phyloP scores from a whole-genome alignment of 2,797 vertebrate genomes.

The Melanotaenia parkinsoni region DNA sequence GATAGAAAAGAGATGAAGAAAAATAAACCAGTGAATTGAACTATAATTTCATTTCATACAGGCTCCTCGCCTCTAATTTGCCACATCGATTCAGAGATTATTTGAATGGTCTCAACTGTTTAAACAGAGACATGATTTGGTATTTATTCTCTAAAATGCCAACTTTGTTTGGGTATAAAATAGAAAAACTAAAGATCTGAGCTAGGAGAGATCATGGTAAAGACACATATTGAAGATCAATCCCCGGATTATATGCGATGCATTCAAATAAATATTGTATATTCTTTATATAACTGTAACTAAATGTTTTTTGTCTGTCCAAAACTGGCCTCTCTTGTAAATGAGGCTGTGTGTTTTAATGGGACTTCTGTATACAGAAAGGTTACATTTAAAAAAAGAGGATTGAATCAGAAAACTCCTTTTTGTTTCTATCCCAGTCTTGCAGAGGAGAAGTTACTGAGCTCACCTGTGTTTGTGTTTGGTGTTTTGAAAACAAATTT shows the following conservation, averaged over 20 bases:
- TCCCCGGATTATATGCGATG: background rate
- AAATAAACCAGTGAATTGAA: constrained; percentile 3
- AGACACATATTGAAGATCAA: background rate
- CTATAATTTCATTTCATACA: background rate
- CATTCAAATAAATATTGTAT: background rate
- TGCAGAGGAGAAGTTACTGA: background rate
- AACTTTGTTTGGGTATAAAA: background rate
- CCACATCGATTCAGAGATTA: background rate
- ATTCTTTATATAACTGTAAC: too few relatives aligned
- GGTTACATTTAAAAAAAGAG: too few relatives aligned
- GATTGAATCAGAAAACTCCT: background rate
- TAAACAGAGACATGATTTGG: background rate
- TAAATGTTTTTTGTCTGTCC: too few relatives aligned
- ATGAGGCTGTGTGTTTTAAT: too few relatives aligned
- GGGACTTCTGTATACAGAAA: too few relatives aligned
- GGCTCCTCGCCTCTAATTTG: background rate
- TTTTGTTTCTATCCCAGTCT: background rate
- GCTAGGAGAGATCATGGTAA: background rate
- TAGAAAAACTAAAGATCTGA: background rate
- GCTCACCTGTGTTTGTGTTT: background rate
- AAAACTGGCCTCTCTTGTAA: too few relatives aligned
- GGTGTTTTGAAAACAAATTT: background rate
- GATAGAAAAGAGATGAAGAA: constrained; percentile 3
- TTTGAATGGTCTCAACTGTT: background rate
- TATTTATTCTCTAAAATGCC: background rate